phyloP scores from a whole-genome alignment of 2,797 vertebrate genomes.

The Megalops cyprinoides region DNA sequence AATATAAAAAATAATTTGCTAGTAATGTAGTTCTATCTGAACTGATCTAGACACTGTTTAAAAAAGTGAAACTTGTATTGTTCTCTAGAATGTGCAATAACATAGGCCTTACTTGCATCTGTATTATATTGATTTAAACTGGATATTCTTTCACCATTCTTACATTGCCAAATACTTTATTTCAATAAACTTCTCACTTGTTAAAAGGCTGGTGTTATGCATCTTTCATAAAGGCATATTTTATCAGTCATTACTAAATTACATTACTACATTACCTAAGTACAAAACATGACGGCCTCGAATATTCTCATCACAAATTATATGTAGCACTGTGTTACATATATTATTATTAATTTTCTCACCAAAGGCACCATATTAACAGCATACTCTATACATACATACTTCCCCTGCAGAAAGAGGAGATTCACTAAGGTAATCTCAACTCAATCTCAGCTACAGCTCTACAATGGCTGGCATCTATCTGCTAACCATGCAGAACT shows the following conservation, averaged over 20 bases:
- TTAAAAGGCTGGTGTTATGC: background rate
- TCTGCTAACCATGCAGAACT: no score
- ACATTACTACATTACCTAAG: background rate
- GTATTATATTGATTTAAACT: conserved; percentile 37
- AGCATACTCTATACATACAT: no score
- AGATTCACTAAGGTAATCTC: no score
- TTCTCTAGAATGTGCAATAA: conserved; percentile 32
- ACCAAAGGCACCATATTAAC: no score
- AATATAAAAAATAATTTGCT: background rate
- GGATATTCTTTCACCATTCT: conserved; percentile 24
- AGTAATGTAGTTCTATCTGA: background rate
- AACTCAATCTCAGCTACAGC: no score
- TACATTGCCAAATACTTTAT: conserved; percentile 34
- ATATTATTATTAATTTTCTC: no score
- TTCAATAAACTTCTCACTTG: conserved; percentile 52
- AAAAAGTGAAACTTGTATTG: background rate
- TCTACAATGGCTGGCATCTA: no score
- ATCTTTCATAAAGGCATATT: background rate
- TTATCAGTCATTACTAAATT: background rate
- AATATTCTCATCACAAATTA: no score
- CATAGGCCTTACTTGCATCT: conserved; percentile 34
- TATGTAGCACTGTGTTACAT: no score
- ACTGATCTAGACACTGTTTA: background rate
- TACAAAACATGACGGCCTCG: background rate
- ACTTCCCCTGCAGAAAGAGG: no score